Conservation (phyloP, 2,888 invertebrate genomes). For the Laothoe populi region DNA sequence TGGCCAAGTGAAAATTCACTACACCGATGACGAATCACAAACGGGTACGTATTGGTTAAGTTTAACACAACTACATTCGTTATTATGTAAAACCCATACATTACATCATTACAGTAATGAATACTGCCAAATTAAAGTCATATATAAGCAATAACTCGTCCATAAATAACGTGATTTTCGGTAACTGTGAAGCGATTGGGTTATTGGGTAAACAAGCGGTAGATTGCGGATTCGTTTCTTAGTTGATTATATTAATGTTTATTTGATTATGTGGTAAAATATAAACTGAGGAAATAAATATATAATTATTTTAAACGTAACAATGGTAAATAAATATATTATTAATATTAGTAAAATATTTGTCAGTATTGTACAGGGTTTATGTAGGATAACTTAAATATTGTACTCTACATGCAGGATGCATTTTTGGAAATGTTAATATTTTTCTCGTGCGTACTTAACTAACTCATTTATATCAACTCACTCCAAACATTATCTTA, state of each 20-base stretch:
- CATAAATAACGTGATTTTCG: constrained; percentile 5
- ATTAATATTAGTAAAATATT: no score
- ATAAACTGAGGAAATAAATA: no score
- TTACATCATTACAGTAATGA: constrained; percentile 12
- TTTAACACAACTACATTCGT: background rate
- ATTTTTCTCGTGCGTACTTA: no score
- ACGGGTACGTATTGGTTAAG: background rate
- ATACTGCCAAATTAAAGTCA: constrained; percentile 17
- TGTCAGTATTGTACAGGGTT: no score
- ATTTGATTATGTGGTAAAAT: background rate
- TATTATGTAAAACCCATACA: constrained; percentile 2
- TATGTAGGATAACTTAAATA: no score
- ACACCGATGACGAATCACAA: background rate
- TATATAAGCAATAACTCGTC: constrained; percentile 1
- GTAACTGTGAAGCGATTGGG: background rate
- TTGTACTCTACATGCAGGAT: no score
- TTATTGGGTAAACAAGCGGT: background rate
- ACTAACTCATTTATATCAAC: no score
- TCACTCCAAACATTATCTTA: no score
- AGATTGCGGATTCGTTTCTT: background rate
- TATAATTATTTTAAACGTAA: no score
- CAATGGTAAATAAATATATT: no score
- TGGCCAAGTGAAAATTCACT: constrained; percentile 4
- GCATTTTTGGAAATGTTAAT: no score
- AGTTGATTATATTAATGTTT: background rate